A percentile compares a stretch with the other conserved stretches of the same genome.
Conservation (phyloP, 2,888 invertebrate species). For the Drosophila cracens region DNA sequence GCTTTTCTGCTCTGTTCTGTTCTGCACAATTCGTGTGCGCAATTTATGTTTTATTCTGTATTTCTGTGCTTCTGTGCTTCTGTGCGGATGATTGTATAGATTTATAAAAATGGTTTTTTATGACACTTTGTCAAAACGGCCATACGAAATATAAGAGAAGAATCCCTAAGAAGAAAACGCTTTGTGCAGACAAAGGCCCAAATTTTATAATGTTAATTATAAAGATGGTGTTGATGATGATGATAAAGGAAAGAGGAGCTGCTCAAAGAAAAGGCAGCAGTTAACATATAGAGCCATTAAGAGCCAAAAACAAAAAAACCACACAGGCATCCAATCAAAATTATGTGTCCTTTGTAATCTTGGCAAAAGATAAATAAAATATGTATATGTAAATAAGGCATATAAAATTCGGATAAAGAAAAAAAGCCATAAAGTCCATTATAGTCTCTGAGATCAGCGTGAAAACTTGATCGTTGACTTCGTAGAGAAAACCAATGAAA, state of each 20-base stretch:
- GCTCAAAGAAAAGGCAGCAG: slow-evolving; percentile 33
- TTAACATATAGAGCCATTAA: slow-evolving; percentile 50
- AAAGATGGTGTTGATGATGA: slow-evolving; percentile 17
- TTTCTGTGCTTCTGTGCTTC: slow-evolving; percentile 3
- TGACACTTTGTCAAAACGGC: slow-evolving; percentile 35
- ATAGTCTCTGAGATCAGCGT: background rate
- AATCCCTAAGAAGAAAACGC: slow-evolving; percentile 11
- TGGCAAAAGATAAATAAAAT: slow-evolving; percentile 19
- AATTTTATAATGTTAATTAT: slow-evolving; percentile 34
- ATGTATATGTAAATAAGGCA: background rate
- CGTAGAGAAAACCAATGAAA: background rate
- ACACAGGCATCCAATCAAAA: slow-evolving; percentile 54
- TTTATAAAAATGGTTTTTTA: slow-evolving; percentile 44
- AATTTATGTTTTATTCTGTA: slow-evolving; percentile 22
- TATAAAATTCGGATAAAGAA: slow-evolving; percentile 25
- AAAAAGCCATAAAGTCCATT: slow-evolving; percentile 38
- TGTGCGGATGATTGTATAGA: background rate
- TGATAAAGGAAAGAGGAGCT: slow-evolving; percentile 25
- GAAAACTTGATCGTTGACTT: background rate
- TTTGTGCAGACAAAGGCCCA: slow-evolving; percentile 54
- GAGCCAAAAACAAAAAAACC: slow-evolving; percentile 45
- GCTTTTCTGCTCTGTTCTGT: slow-evolving; percentile 2
- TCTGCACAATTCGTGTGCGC: slow-evolving; percentile 21
- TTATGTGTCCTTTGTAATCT: slow-evolving; percentile 68
- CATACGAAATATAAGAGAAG: slow-evolving; percentile 5